Evolutionary conservation across 2,797 vertebrate genomes (phyloP).

Genomic region (Ataeniobius toweri): DNA sequence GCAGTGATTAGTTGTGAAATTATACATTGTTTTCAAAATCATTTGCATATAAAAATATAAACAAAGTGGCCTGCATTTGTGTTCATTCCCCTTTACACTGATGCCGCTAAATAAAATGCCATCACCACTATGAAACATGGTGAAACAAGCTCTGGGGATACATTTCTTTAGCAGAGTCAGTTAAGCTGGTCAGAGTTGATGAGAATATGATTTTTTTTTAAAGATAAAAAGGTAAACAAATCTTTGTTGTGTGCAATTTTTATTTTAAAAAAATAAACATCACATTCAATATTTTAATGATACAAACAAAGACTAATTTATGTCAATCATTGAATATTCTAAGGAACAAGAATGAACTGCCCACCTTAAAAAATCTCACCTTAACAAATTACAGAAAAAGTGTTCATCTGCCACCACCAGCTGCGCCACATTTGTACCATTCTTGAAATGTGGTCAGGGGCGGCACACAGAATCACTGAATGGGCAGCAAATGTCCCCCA

Average conservation of each 20-base stretch:
- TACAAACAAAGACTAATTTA: background rate
- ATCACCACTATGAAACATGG: too few species aligned
- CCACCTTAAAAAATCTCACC: background rate
- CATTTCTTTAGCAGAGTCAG: too few species aligned
- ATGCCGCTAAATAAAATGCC: background rate
- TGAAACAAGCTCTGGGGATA: too few species aligned
- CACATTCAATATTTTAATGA: background rate
- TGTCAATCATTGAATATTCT: background rate
- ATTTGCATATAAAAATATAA: background rate
- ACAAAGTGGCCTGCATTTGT: background rate
- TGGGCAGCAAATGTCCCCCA: background rate
- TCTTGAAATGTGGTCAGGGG: background rate
- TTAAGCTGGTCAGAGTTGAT: too few species aligned
- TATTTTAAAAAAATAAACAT: background rate
- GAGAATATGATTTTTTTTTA: too few species aligned
- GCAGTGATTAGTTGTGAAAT: background rate
- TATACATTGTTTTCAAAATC: background rate
- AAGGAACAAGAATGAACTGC: background rate
- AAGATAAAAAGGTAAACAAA: too few species aligned
- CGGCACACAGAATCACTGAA: background rate
- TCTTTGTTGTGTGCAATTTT: too few species aligned
- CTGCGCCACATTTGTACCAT: background rate
- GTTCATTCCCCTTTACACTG: background rate
- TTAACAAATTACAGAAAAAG: background rate
- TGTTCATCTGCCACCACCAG: background rate